Percentiles rank a stretch among this genome's conserved stretches.
These are phyloP conservation scores for Trachelus troglodyta DNA, from an alignment of 2,888 invertebrate genomes.

Conservation along the genomic window DNA sequence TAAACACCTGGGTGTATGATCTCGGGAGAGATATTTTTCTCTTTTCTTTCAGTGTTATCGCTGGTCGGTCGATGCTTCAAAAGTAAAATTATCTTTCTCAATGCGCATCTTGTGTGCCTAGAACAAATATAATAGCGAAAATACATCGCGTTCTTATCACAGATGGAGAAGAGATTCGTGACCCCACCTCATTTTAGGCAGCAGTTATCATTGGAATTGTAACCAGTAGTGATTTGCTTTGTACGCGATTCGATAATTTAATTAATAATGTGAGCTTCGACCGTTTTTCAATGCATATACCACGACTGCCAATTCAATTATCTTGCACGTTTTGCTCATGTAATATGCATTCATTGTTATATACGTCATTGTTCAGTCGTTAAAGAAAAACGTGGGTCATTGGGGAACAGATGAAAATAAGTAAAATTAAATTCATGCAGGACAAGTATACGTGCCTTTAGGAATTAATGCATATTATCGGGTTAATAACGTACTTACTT, in stretches of 20 bases:
- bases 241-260: neutral
- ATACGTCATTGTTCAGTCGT: neutral
- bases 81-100: neutral
- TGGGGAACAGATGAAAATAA: neutral
- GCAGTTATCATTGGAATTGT: neutral
- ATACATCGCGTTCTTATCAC: neutral
- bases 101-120: neutral
- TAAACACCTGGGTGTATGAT: neutral
- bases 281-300: neutral
- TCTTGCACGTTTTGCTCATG: neutral
- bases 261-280: neutral
- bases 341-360: neutral
- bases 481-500: neutral
- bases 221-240: neutral
- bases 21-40: neutral
- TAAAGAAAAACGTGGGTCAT: neutral
- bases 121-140: neutral
- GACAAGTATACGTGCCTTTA: neutral
- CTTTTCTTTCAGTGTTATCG: neutral
- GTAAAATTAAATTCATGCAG: neutral
- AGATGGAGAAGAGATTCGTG: neutral
- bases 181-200: neutral
- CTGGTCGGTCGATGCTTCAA: neutral
- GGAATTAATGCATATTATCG: neutral
- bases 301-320: neutral